Base-by-base conservation (phyloP, 64 coral and sea anemone species). In the Actinia equina region DNA sequence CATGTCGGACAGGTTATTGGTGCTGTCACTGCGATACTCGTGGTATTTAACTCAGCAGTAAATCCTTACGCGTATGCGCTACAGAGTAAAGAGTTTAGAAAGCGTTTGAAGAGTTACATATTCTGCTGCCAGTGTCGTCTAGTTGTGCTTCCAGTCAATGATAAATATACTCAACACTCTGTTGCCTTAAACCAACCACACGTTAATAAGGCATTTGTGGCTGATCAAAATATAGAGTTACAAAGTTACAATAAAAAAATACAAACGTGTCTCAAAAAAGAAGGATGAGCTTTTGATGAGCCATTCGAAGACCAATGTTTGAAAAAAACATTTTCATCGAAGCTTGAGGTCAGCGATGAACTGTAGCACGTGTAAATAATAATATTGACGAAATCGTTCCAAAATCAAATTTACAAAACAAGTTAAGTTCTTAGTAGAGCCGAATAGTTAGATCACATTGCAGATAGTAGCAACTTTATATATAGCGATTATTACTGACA, bases 1-100 rank as follows among this genome's bases (percentile, higher is more conserved):
- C 22, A 81, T 23, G 78, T 44, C 44, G 78, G 78, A 27, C 78
- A 81, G 27, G 78, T 81, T 19, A 27, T 81, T 3, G 78, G 78
- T 45, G 78, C 78, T 4, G 78, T 81, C 42, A 81, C 78, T 52
- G 78, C 78, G 27, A 41, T 81, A 81, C 78, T 81, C 10, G 78
- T 81, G 41, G 78, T 81, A 5, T 81, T 81, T 44, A 81, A 81
- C 49, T 81, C 78, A 81, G 78, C 78, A 41, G 78, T 81, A 22
- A 81, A 81, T 52, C 78, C 78, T 10, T 81, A 81, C 27, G 78
- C 49, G 78, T 81, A 81, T 81, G 78, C 78, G 78, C 37, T 81
- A 19, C 78, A 81, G 78, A 81, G 78, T 37, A 81, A 81, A 41
- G 49, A 52, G 42, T 81, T 81, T 52, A 81, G 78, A 81, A 81